Conservation (phyloP, 2,797 vertebrate species). For the Ctenopoma multispine region DNA sequence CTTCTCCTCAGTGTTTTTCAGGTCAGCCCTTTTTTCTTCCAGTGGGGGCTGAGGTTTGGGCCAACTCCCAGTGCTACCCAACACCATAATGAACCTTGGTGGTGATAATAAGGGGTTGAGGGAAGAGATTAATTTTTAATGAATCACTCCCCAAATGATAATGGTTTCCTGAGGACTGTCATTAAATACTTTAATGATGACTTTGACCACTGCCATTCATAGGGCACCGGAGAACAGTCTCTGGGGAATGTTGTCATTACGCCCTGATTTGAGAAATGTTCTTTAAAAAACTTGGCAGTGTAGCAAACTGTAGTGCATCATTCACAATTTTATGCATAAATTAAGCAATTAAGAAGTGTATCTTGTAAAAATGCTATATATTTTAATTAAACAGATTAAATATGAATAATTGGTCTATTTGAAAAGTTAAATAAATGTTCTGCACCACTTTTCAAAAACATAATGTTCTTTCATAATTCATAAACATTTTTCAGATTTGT, state of each 20-base stretch:
- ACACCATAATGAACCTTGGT: slow-evolving; percentile 63
- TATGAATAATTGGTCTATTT: background rate
- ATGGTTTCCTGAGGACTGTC: slow-evolving; percentile 66
- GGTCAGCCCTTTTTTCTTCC: slow-evolving; percentile 35
- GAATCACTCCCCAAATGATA: slow-evolving; percentile 69
- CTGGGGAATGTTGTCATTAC: slow-evolving; percentile 7
- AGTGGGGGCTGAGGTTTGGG: slow-evolving; percentile 31
- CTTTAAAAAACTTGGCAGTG: slow-evolving; percentile 9
- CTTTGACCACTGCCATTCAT: slow-evolving; percentile 55
- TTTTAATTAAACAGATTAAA: background rate
- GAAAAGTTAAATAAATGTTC: background rate
- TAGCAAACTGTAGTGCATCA: slow-evolving; percentile 13
- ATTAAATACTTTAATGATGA: slow-evolving; percentile 71
- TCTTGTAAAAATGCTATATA: background rate
- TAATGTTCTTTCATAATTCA: too few relatives aligned
- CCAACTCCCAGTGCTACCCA: slow-evolving; percentile 46
- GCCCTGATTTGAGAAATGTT: slow-evolving; percentile 8
- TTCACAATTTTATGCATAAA: background rate
- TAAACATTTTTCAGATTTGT: too few relatives aligned
- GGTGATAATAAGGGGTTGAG: slow-evolving; percentile 56
- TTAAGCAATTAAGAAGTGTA: background rate
- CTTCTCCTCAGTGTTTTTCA: slow-evolving; percentile 24
- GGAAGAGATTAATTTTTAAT: slow-evolving; percentile 74
- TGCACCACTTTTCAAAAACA: too few relatives aligned
- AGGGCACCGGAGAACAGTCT: slow-evolving; percentile 22